Base-by-base conservation (phyloP, 2,888 invertebrate genomes). In the Sthenelais limicola region DNA sequence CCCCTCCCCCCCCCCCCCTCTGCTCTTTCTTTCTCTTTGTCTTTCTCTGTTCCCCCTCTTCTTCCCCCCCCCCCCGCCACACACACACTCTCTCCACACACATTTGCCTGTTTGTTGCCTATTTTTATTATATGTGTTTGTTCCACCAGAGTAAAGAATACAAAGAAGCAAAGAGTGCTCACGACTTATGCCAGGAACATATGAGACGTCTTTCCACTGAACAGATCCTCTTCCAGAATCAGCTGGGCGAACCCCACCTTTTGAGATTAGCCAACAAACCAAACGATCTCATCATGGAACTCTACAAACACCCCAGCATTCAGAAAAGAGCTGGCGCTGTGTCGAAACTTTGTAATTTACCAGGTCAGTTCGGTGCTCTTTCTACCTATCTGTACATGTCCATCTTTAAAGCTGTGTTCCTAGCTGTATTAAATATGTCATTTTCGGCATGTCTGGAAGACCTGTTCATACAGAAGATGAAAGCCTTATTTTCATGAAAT, bases 301-400 rank as follows among this genome's bases (percentile, higher is more conserved):
- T 85, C 35, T 83, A 83, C 68, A 81, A 84, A 69, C 83, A 84
- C 74, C 75, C 78, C 2, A 68, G 73, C 33, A 75, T 79, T n/a
- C 43, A 66, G 49, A 21, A 52, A 24, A 47, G 73, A 7, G 28
- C 62, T 3, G 62, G 35, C 3, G 38, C 35, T 43, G n/a, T 35
- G 47, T 49, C 62, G 1, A 62, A 62, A 18, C 28, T 71, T 43
- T 30, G 38, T 1, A 21, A 48, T 24, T 48, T 73, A 21, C 73
- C 73, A 33, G 72, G 72, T 72, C 28, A 67, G 52, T 9, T 24
- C n/a, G n/a, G n/a, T n/a, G n/a, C n/a, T n/a, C n/a, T n/a, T n/a
- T n/a, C n/a, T n/a, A n/a, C n/a, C n/a, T n/a, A n/a, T n/a, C n/a
- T n/a, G n/a, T n/a, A n/a, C n/a, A n/a, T n/a, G n/a, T n/a, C n/a